Conservation (phyloP, 2,113 vertebrate species). For the Anas platyrhynchos region DNA sequence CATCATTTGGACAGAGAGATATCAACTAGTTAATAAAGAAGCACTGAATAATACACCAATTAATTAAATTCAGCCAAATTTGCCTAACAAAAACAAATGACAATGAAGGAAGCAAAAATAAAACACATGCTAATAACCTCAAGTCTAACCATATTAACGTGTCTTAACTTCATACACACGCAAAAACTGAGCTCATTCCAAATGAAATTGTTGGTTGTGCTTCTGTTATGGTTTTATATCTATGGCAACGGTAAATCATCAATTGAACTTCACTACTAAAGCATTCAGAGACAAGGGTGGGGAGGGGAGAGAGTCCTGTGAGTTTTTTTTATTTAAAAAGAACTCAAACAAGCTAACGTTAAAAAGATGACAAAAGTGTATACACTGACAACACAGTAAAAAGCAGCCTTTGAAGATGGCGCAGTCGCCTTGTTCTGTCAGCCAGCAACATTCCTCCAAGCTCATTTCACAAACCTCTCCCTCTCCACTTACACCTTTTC, state of each 20-base stretch:
- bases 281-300: constrained; percentile 36
- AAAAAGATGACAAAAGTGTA: background rate
- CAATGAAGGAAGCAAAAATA: background rate
- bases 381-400: background rate
- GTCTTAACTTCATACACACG: constrained; percentile 1
- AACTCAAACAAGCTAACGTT: background rate
- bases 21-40: background rate
- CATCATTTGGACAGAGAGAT: background rate
- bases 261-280: constrained; percentile 64
- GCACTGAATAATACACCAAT: background rate
- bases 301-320: background rate
- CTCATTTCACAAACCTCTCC: background rate
- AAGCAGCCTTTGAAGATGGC: background rate
- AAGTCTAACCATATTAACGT: background rate
- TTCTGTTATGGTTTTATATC: constrained; percentile 63
- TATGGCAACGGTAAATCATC: constrained; percentile 59
- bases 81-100: background rate
- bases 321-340: background rate
- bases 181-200: constrained; percentile 26
- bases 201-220: constrained; percentile 52
- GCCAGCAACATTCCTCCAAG: background rate
- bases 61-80: background rate
- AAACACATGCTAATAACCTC: background rate
- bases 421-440: background rate
- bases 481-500: background rate